A percentile compares a stretch with the other conserved stretches of the same genome.
Evolutionary conservation across 2,888 invertebrate genomes (phyloP).

Genomic region (Merodon equestris): DNA sequence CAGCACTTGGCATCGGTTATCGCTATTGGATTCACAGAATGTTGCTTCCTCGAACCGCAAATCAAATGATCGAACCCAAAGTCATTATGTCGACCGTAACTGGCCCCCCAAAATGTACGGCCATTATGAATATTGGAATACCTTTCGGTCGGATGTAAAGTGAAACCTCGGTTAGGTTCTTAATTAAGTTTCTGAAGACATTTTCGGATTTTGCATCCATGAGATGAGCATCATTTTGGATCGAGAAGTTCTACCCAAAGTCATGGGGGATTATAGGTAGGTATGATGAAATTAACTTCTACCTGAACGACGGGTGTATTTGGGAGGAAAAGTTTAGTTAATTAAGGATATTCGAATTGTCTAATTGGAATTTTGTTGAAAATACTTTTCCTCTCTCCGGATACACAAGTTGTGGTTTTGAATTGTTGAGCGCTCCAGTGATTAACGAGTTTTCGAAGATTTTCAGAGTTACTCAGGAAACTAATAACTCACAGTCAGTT

Average conservation of each 20-base stretch:
- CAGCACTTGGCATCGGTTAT: constrained; percentile 20
- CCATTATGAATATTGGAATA: too few species aligned
- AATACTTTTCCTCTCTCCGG: neutral
- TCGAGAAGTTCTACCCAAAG: constrained; percentile 15
- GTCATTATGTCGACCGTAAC: constrained; percentile 11
- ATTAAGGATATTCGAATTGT: constrained; percentile 52
- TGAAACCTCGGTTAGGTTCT: constrained; percentile 30
- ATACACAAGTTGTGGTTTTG: too few species aligned
- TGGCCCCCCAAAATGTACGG: neutral
- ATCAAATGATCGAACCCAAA: constrained; percentile 32
- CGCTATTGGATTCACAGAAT: too few species aligned
- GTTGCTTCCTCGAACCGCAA: constrained; percentile 31
- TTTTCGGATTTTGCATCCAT: constrained; percentile 37
- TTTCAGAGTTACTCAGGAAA: too few species aligned
- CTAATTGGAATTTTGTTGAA: constrained; percentile 28
- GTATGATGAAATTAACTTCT: constrained; percentile 12
- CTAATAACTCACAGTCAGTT: too few species aligned
- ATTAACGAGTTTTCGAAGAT: too few species aligned
- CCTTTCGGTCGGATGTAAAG: too few species aligned
- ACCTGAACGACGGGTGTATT: constrained; percentile 8
- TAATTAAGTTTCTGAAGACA: constrained; percentile 52
- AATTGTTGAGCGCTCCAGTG: too few species aligned
- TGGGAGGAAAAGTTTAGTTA: constrained; percentile 38
- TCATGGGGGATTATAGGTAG: neutral
- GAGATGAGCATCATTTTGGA: too few species aligned